A percentile compares a stretch with the other conserved stretches of the same genome.
Evolutionary conservation across 1,140 invertebrate genomes (phyloP).

Genomic region (Bilobella aurantiaca): DNA sequence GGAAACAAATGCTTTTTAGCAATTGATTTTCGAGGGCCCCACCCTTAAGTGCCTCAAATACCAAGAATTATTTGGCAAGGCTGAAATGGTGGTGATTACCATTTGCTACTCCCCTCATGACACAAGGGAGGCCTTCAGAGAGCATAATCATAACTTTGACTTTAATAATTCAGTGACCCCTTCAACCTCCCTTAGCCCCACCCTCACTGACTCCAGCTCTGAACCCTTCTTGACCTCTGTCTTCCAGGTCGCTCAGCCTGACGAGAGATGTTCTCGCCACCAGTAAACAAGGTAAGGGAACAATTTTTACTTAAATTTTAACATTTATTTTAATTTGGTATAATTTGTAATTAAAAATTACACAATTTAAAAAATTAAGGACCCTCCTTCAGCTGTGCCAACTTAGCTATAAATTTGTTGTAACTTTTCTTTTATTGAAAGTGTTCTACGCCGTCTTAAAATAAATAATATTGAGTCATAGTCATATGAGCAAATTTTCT

Average conservation of each 20-base stretch:
- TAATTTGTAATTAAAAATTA: too few species aligned
- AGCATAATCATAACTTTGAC: slow-evolving; percentile 10
- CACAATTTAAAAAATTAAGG: too few species aligned
- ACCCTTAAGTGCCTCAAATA: background rate
- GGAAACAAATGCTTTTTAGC: background rate
- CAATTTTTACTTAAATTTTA: background rate
- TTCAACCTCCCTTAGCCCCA: slow-evolving; percentile 32
- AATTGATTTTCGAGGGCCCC: background rate
- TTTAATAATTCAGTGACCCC: slow-evolving; percentile 30
- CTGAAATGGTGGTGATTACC: slow-evolving; percentile 35
- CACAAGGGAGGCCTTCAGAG: too few species aligned
- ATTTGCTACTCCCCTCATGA: slow-evolving; percentile 30
- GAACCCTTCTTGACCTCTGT: slow-evolving; percentile 36
- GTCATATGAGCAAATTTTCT: too few species aligned
- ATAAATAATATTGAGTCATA: too few species aligned
- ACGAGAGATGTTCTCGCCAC: slow-evolving; percentile 42
- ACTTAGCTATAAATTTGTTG: too few species aligned
- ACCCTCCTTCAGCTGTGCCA: too few species aligned
- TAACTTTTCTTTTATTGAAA: too few species aligned
- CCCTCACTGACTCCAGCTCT: slow-evolving; percentile 25
- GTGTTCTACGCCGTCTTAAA: too few species aligned
- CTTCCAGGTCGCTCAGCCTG: slow-evolving; percentile 44
- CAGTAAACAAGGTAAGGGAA: slow-evolving; percentile 45
- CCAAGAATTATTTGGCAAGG: background rate
- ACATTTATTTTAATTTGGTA: slow-evolving; percentile 2